These are phyloP conservation scores for Varanus salvator DNA, from an alignment of 2,113 vertebrate genomes.

Conservation along the genomic window DNA sequence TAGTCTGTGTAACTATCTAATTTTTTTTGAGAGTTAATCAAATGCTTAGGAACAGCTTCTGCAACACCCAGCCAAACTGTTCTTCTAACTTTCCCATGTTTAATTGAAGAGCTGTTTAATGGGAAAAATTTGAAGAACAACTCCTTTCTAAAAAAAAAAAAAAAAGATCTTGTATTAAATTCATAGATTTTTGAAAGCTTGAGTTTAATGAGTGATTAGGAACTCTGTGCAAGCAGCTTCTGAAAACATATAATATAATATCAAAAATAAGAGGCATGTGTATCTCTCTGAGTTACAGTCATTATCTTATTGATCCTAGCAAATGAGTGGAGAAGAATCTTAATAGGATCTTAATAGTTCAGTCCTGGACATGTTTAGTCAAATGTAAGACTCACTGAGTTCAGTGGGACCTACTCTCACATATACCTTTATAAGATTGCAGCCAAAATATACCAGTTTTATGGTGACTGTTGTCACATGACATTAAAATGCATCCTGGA, in stretches of 20 bases:
- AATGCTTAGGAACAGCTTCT: neutral
- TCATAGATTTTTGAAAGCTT: neutral
- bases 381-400: neutral
- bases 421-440: neutral
- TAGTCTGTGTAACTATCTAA: neutral
- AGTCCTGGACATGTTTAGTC: neutral
- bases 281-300: neutral
- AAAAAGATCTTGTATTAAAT: neutral
- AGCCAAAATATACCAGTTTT: neutral
- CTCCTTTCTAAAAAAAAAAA: neutral
- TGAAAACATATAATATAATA: neutral
- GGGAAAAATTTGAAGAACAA: no score
- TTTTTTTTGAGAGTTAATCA: neutral
- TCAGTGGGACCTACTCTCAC: neutral
- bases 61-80: neutral
- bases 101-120: neutral
- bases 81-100: neutral
- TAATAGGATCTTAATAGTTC: neutral
- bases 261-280: neutral
- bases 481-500: no score
- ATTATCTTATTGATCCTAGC: neutral
- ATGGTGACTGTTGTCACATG: neutral
- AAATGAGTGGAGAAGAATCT: neutral
- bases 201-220: neutral
- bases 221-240: neutral